Conservation (phyloP, 2,888 invertebrate species). For the Xanthia icteritia region DNA sequence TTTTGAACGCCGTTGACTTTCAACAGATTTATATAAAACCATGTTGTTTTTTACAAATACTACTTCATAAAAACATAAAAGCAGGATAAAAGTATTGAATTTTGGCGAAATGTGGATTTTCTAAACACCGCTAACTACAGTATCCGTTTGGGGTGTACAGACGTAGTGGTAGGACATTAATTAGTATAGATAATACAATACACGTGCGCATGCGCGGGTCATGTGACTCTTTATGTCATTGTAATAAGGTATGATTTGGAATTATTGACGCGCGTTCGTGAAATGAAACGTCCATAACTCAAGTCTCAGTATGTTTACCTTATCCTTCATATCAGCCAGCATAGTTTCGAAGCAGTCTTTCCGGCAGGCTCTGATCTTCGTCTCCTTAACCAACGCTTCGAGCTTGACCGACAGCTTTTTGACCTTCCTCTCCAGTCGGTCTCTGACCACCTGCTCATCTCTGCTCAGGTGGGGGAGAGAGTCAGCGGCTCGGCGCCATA, state of each 20-base stretch:
- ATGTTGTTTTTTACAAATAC: too few relatives aligned
- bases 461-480: conserved; percentile 95
- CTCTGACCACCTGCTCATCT: conserved; percentile 95
- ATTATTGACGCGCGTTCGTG: neutral
- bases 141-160: neutral
- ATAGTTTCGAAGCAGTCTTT: conserved; percentile 92
- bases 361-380: conserved; percentile 80
- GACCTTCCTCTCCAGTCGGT: conserved; percentile 93
- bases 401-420: conserved; percentile 90
- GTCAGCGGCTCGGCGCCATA: conserved; percentile 95
- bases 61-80: too few relatives aligned
- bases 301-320: conserved; percentile 79
- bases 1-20: too few relatives aligned
- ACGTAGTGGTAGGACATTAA: neutral
- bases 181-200: neutral
- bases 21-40: too few relatives aligned
- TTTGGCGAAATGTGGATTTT: neutral
- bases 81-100: too few relatives aligned
- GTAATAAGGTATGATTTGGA: neutral
- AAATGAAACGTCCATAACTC: neutral
- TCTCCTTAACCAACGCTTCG: conserved; percentile 74
- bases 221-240: neutral
- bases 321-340: conserved; percentile 92
- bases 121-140: neutral
- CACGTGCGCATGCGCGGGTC: neutral